Base-by-base conservation (phyloP, 2,113 vertebrate genomes). In the Solea senegalensis region DNA sequence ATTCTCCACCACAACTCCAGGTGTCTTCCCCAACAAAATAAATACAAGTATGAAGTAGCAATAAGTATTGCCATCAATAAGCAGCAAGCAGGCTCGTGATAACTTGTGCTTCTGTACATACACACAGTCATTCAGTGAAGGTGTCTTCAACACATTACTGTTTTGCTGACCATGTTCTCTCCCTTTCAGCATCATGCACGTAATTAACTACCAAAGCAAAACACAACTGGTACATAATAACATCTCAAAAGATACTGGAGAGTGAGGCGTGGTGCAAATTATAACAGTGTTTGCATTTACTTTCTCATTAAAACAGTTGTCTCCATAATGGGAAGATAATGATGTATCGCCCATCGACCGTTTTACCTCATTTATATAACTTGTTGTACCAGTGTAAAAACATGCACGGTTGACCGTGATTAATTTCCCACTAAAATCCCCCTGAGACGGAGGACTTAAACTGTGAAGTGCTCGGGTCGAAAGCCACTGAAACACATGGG, bases 381-480 rank as follows among this genome's bases (percentile, higher is more conserved):
- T n/a, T 69, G 50, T 67, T 62, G 27, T 51, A 10, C 11, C 53
- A 10, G 51, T 11, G 66, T 49, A 46, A 76, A 76, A 46, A 7
- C 60, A 61, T 4, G 15, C 59, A 50, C 65, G 64, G 72, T 62
- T 79, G 41, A 66, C 12, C 62, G 86, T 68, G 76, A 86, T 85
- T 82, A 53, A 86, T 81, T 69, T 39, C 48, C 53, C 50, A 4
- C 45, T 54, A 48, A 50, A 43, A 16, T 49, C 73, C 82, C 85
- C 74, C 46, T 1, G 56, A 58, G 81, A 81, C n/a, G 1, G 2
- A 3, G 0, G 39, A 65, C 56, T 82, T 77, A 87, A 65, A 84
- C 69, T 69, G 2, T 55, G 59, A 82, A 78, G 71, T 73, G 65
- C 60, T 3, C 5, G 46, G 78, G 72, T 91, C 88, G 88, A 84